phyloP scores from a whole-genome alignment of 64 coral and sea anemone species.

The Anthopleura sola region DNA sequence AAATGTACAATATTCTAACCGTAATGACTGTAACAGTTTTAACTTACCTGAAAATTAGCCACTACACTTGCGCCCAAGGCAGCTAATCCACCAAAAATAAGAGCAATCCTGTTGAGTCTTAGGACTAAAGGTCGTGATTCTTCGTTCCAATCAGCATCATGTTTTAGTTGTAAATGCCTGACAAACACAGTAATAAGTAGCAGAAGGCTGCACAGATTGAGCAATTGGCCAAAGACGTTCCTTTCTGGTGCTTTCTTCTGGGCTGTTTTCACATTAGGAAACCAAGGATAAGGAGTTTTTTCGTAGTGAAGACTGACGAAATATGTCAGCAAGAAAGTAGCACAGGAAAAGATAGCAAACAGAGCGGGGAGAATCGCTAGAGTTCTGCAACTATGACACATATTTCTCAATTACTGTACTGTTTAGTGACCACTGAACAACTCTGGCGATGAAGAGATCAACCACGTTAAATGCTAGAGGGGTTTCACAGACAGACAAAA shows the following conservation, averaged over 20 bases:
- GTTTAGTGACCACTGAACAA: neutral
- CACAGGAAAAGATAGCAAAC: constrained; percentile 34
- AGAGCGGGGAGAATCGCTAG: constrained; percentile 51
- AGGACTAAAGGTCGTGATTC: constrained; percentile 45
- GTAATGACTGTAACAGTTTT: neutral
- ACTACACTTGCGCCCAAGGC: constrained; percentile 65
- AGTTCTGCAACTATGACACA: constrained; percentile 52
- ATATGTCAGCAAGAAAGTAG: constrained; percentile 61
- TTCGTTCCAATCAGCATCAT: constrained; percentile 91
- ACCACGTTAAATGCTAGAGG: neutral
- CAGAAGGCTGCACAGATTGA: constrained; percentile 73
- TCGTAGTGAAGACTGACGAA: constrained; percentile 19
- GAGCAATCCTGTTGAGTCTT: constrained; percentile 55
- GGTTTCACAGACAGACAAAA: neutral
- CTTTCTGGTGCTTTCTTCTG: constrained; percentile 66
- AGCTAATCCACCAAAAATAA: constrained; percentile 40
- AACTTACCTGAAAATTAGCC: constrained; percentile 91
- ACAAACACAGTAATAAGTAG: constrained; percentile 56
- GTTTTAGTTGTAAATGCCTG: constrained; percentile 78
- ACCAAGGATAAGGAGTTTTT: constrained; percentile 57
- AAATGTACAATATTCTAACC: no score
- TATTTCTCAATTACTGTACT: neutral
- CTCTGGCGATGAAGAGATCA: neutral
- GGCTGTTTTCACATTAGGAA: constrained; percentile 55
- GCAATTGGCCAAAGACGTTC: constrained; percentile 80